Evolutionary conservation across 1,140 invertebrate species (phyloP), one percentile per base, ranked within the genome.

Genomic region (Drosophila hydei): DNA sequence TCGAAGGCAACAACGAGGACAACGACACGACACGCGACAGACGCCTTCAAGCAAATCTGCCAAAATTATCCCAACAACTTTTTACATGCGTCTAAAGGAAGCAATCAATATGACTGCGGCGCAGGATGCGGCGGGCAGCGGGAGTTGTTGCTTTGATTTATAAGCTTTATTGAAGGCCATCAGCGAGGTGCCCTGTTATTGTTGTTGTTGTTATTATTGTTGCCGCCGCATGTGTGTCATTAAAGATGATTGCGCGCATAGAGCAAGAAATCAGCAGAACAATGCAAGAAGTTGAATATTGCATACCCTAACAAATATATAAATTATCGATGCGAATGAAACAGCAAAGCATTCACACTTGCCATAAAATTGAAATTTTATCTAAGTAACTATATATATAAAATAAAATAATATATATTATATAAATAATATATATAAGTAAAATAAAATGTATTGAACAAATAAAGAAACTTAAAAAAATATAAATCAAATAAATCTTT

Each of bases 111-210:
- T 33, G 36, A 19, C 21, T 36, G 48, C 33, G 48, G 40, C 19
- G 36, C 5, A 12, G 25, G 47, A 33, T 11, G 30, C 30, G 30
- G 47, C 14, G 52, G 33, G 50, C 9, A 14, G n/a, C 8, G 38
- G 38, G 59, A 33, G n/a, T 30, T 33, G 25, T 11, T 33, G 50
- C 62, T 67, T 61, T 75, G 73, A 75, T 75, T 75, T 75, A 75
- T 67, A 59, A 65, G 73, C 43, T 67, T 75, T 72, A 72, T 75
- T 65, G 70, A 65, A 62, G 55, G 62, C 51, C 62, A 67, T 71
- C 69, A 67, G 56, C 51, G 56, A 16, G 51, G 9, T 36, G 27
- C 21, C n/a, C 45, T 16, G 38, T 16, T 16, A 6, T n/a, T n/a
- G n/a, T 40, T 40, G 12, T n/a, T 14, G 12, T 40, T 14, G 33